These are phyloP conservation scores for Theonella swinhoei DNA, from an alignment of 37 sponge, comb jelly and placozoan genomes.

Conservation along the genomic window DNA sequence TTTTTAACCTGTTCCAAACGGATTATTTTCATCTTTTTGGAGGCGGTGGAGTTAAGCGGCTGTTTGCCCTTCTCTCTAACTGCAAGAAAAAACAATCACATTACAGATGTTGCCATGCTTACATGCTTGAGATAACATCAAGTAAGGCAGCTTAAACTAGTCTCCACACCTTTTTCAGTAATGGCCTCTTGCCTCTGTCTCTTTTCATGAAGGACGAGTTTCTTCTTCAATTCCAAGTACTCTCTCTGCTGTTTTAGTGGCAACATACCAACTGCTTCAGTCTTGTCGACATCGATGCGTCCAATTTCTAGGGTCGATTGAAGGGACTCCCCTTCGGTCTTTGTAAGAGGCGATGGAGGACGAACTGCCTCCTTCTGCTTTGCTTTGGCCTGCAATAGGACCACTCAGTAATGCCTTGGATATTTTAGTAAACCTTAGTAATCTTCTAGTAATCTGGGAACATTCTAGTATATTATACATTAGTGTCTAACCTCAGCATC, in stretches of 20 bases:
- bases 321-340: no score
- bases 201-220: constrained; percentile 39
- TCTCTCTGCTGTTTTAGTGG: constrained; percentile 24
- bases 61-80: not conserved
- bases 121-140: no score
- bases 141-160: not conserved
- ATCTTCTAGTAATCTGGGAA: no score
- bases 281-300: not conserved
- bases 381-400: no score
- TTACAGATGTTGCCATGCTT: no score
- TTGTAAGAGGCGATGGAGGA: no score
- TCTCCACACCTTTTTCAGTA: not conserved
- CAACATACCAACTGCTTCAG: not conserved
- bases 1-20: not conserved
- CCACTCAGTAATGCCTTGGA: no score
- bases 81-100: not conserved
- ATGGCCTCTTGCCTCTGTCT: constrained; percentile 9
- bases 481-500: not conserved
- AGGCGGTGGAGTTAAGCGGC: not conserved
- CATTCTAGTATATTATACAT: no score
- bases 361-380: no score
- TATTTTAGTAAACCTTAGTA: no score
- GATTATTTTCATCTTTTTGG: not conserved
- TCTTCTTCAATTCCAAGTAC: constrained; percentile 29
- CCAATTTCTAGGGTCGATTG: no score